phyloP scores from a whole-genome alignment of 2,888 invertebrate species.

The Agonum fuliginosum region DNA sequence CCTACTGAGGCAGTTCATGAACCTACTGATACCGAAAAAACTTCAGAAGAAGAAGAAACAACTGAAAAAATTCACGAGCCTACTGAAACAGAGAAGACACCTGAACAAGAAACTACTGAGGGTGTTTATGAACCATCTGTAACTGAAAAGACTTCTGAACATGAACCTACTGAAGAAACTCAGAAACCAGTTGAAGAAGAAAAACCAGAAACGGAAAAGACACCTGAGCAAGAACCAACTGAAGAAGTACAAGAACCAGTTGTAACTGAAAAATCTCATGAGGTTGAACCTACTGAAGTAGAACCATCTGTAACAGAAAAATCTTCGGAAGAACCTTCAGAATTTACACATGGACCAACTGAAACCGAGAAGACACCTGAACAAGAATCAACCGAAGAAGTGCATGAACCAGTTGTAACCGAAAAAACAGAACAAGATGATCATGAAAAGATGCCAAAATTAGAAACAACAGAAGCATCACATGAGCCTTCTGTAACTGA shows the following conservation, averaged over 20 bases:
- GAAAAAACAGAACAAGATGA: neutral
- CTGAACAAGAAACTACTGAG: neutral
- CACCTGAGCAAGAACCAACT: constrained; percentile 27
- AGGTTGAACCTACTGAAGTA: neutral
- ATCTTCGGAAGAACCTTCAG: neutral
- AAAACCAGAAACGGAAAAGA: constrained; percentile 31
- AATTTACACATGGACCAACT: neutral
- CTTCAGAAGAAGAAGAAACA: constrained; percentile 47
- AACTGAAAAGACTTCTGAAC: neutral
- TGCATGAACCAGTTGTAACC: neutral
- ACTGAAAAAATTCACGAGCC: neutral
- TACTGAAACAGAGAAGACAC: neutral
- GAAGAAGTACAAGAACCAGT: neutral
- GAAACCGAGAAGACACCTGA: constrained; percentile 40
- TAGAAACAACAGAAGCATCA: neutral
- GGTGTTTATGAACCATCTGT: neutral
- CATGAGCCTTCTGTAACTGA: neutral
- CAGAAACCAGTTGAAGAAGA: constrained; percentile 40
- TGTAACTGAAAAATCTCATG: neutral
- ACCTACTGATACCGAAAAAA: constrained; percentile 58
- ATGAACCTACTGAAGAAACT: constrained; percentile 22
- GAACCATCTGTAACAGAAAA: neutral
- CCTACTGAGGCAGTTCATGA: constrained; percentile 50
- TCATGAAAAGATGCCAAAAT: neutral
- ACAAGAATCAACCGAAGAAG: neutral